These are phyloP conservation scores for Lasioglossum calceatum DNA, from an alignment of 2,888 invertebrate genomes.

Conservation along the genomic window DNA sequence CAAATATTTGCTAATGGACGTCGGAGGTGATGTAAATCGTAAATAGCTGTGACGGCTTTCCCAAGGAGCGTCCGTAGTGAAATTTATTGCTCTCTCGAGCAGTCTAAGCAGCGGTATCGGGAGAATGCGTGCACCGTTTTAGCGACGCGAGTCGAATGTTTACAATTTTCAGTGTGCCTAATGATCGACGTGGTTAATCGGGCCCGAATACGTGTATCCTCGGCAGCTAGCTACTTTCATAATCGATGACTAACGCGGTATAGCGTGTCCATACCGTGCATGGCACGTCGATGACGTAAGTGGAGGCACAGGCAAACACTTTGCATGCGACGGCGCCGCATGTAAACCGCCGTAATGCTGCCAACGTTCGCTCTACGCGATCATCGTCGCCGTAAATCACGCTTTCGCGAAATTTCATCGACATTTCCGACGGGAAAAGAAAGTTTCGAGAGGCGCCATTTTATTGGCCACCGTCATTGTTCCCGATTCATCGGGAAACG, in stretches of 20 bases:
- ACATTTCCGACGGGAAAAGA: conserved; percentile 43
- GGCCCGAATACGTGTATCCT: conserved; percentile 30
- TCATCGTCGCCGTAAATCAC: conserved; percentile 27
- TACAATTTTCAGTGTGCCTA: not conserved
- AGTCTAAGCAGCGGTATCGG: not conserved
- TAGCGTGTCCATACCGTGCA: conserved; percentile 79
- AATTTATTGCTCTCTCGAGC: conserved; percentile 14
- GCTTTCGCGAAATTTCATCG: conserved; percentile 35
- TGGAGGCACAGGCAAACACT: conserved; percentile 32
- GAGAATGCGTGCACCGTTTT: not conserved
- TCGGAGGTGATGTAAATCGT: conserved; percentile 21
- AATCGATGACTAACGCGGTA: conserved; percentile 79
- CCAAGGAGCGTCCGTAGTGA: conserved; percentile 9
- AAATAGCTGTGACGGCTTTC: conserved; percentile 39
- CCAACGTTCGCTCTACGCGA: not conserved
- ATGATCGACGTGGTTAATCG: conserved; percentile 22
- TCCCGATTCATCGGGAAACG: not conserved
- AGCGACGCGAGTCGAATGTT: not conserved
- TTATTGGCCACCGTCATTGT: not conserved
- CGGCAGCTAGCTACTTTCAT: conserved; percentile 65
- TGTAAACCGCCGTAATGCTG: conserved; percentile 40
- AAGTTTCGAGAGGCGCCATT: conserved; percentile 22
- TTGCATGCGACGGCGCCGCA: conserved; percentile 48
- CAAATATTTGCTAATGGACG: conserved; percentile 50
- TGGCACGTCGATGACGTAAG: conserved; percentile 81